Base-by-base conservation (phyloP, 2,113 vertebrate species). In the Helogale parvula region DNA sequence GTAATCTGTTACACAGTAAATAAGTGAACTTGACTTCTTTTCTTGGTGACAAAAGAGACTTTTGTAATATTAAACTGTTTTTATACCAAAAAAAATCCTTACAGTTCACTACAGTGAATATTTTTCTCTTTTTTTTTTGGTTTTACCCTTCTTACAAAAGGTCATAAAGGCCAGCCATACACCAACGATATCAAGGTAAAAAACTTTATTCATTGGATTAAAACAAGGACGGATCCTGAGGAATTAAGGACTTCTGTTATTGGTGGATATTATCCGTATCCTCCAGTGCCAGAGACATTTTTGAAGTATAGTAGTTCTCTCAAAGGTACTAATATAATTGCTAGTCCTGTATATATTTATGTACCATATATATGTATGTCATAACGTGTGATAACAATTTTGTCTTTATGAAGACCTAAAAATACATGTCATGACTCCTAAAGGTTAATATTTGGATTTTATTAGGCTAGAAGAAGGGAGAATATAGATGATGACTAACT, bases 201-300 rank as follows among this genome's bases (percentile, higher is more conserved):
- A 98, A 99, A 94, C 45, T 99, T 99, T 98, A 99, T 99, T 97
- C 98, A 98, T 52, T 99, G 99, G 99, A 99, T 97, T 31, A 99
- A 99, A 98, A 99, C 98, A 4, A 99, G 99, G 90, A 98, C 94
- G 3, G 99, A 99, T 98, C 98, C 97, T 15, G 92, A 97, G 3
- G 96, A 99, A 77, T 94, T 99, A 80, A 98, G 98, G 97, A 99
- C 98, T 98, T 98, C 98, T 7, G 88, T 98, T 74, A 98, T 99
- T 1, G 99, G 99, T 60, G 99, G 99, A 81, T 99, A 99, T 98
- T 99, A 99, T 29, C 98, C 98, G 88, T 99, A 99, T 96, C 99
- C 99, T 90, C 98, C 97, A 69, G 98, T 99, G 41, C 99, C 99
- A 54, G 96, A 97, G 17, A 98, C 95, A 72, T 99, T 99, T 95